Base-by-base conservation (phyloP, 2,888 invertebrate genomes). In the Heliconius ethilla region DNA sequence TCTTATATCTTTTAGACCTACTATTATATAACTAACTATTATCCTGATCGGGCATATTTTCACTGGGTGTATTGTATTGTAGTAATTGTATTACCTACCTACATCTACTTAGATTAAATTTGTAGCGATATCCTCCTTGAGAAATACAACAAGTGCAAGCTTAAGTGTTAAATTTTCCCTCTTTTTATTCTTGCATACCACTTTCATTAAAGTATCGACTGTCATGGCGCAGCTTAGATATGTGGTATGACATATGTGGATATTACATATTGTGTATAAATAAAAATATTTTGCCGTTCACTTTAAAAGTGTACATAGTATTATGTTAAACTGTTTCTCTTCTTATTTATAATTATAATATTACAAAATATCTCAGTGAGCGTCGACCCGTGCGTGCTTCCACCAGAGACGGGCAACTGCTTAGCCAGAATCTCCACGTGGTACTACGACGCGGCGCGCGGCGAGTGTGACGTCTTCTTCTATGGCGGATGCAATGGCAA, bases 401-500 rank as follows among this genome's bases (percentile, higher is more conserved):
- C 96, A 0, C 96, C 97, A 0, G 96, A 96, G 81, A 92, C 95
- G 76, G 98, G 98, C 72, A 97, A 96, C 83, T 98, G 98, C 85
- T 94, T 95, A 81, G 96, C 96, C 80, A 96, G 97, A 85, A 95
- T 95, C 5, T 92, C 95, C 75, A 95, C 96, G 82, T 99, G 97
- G 97, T 98, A 97, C 93, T 99, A 96, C 90, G 97, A 98, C 89
- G 95, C 96, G 0, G 94, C 94, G 0, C 82, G 84, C 0, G 86
- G 88, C 78, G 82, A 94, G 59, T 99, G 99, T 89, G 93, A 95
- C 75, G 96, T 96, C 86, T 99, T 99, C 92, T 96, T 97, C 84
- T 99, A 97, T 88, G 98, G 98, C 62, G 99, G 99, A 73, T 99
- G 99, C 87, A 97, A 96, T 45, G 99, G 99, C 45, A 99, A 99